A percentile compares a stretch with the other conserved stretches of the same genome.
These are phyloP conservation scores for Diplolepis rosae DNA, from an alignment of 2,888 invertebrate species.

Conservation along the genomic window DNA sequence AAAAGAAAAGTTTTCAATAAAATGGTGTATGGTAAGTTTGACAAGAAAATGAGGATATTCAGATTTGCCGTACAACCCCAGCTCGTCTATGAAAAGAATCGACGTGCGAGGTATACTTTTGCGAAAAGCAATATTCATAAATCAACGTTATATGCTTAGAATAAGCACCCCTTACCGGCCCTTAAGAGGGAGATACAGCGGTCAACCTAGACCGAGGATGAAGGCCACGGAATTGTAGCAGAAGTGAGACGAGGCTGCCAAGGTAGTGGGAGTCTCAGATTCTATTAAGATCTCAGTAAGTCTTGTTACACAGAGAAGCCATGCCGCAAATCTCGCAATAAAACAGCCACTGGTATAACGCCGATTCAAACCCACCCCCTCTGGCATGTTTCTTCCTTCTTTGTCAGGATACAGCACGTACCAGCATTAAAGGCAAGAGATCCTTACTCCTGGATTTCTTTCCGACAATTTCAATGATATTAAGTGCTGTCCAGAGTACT, in stretches of 20 bases:
- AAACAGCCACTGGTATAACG: slow-evolving; percentile 64
- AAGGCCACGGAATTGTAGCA: slow-evolving; percentile 44
- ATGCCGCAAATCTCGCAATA: slow-evolving; percentile 73
- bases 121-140: slow-evolving; percentile 72
- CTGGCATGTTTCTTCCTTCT: slow-evolving; percentile 38
- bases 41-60: slow-evolving; percentile 28
- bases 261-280: slow-evolving; percentile 65
- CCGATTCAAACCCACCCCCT: slow-evolving; percentile 37
- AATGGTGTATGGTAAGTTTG: slow-evolving; percentile 10
- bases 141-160: slow-evolving; percentile 72
- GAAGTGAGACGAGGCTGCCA: slow-evolving; percentile 48
- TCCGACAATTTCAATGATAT: slow-evolving; percentile 42
- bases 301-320: slow-evolving; percentile 71
- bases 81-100: slow-evolving; percentile 47
- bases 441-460: slow-evolving; percentile 20
- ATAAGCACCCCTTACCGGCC: slow-evolving; percentile 59
- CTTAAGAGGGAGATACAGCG: slow-evolving; percentile 59
- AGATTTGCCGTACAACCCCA: slow-evolving; percentile 13
- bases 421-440: slow-evolving; percentile 48
- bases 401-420: slow-evolving; percentile 34
- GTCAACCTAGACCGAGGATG: slow-evolving; percentile 49
- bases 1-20: slow-evolving; percentile 20
- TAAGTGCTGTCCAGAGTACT: slow-evolving; percentile 8
- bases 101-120: slow-evolving; percentile 62
- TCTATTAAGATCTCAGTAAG: slow-evolving; percentile 74